These are phyloP conservation scores for Formicarius rufipectus DNA, from an alignment of 2,113 vertebrate species.

Conservation along the genomic window DNA sequence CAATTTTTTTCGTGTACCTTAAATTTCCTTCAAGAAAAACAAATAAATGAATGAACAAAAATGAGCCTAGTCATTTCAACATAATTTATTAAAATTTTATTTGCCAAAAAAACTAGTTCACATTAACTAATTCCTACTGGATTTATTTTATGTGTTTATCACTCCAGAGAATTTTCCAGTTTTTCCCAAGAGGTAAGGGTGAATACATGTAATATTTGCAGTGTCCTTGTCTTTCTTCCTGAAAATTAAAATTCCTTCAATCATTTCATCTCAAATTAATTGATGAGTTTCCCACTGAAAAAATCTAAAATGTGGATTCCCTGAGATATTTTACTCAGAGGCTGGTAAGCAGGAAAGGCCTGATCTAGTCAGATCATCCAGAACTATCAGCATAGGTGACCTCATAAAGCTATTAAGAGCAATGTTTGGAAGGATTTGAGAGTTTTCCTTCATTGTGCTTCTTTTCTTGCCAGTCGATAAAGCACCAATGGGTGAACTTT, in stretches of 20 bases:
- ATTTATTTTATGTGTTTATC: not conserved
- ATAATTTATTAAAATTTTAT: not conserved
- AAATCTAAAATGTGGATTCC: not conserved
- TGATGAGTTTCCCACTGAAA: not conserved
- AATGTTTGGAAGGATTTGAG: not conserved
- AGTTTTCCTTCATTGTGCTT: not conserved
- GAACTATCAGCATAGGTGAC: not conserved
- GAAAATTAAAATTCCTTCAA: not conserved
- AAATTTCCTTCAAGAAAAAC: not conserved
- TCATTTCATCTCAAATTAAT: not conserved
- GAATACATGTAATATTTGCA: not conserved
- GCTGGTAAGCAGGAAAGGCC: not conserved
- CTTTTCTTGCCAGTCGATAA: not conserved
- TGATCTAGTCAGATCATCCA: not conserved
- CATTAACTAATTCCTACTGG: not conserved
- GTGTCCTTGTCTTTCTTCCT: not conserved
- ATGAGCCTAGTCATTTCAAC: not conserved
- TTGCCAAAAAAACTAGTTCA: not conserved
- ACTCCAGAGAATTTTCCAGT: not conserved
- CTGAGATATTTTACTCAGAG: not conserved
- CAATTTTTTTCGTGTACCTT: not conserved
- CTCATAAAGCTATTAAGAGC: not conserved
- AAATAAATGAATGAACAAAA: not conserved
- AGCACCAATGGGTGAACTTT: rapidly evolving
- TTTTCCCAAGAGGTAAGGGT: not conserved